These are phyloP conservation scores for Scolanthus callimorphus DNA, from an alignment of 92 coral and sea anemone genomes.

Conservation along the genomic window DNA sequence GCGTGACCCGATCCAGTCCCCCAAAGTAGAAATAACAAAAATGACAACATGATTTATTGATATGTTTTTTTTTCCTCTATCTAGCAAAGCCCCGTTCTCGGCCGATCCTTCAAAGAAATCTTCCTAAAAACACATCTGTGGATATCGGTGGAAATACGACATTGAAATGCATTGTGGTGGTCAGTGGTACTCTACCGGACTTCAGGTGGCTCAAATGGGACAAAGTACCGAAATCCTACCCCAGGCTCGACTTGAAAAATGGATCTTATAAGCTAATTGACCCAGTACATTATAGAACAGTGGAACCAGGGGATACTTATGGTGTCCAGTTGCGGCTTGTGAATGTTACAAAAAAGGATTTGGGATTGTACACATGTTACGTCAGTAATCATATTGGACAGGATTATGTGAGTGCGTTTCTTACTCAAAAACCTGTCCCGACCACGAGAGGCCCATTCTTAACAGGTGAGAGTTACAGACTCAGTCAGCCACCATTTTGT, in stretches of 20 bases:
- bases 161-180: slow-evolving; percentile 77
- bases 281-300: slow-evolving; percentile 62
- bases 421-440: slow-evolving; percentile 13
- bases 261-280: slow-evolving; percentile 49
- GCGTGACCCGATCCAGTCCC: no score
- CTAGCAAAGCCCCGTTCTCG: slow-evolving; percentile 72
- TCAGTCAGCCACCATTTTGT: no score
- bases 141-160: slow-evolving; percentile 61
- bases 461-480: no score
- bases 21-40: no score
- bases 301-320: slow-evolving; percentile 38
- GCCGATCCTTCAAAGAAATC: slow-evolving; percentile 58
- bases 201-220: slow-evolving; percentile 95
- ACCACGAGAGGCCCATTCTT: neutral
- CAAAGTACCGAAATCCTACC: slow-evolving; percentile 45
- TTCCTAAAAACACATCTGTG: slow-evolving; percentile 74
- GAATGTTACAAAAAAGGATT: slow-evolving; percentile 81
- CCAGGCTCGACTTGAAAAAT: slow-evolving; percentile 19
- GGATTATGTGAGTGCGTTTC: slow-evolving; percentile 69
- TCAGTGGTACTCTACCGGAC: slow-evolving; percentile 91
- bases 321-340: slow-evolving; percentile 63
- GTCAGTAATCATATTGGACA: slow-evolving; percentile 88
- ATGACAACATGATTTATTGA: no score
- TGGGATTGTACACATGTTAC: slow-evolving; percentile 85
- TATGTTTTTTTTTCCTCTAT: no score